Evolutionary conservation across 2,888 invertebrate genomes (phyloP).

Genomic region (Eilema sororculum): DNA sequence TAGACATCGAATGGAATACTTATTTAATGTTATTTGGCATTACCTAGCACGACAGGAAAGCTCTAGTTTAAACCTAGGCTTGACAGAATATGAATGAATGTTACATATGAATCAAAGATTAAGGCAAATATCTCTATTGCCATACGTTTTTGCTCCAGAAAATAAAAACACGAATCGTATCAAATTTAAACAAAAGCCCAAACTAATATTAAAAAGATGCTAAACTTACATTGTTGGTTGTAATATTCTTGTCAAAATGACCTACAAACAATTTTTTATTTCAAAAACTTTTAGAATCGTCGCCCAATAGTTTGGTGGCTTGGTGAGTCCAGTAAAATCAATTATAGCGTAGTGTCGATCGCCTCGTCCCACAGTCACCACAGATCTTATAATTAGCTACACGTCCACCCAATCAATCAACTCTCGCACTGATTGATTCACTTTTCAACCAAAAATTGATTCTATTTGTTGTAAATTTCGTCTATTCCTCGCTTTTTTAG

Average conservation of each 20-base stretch:
- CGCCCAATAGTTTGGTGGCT: conserved; percentile 62
- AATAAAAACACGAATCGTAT: neutral
- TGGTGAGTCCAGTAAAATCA: conserved; percentile 74
- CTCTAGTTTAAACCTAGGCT: neutral
- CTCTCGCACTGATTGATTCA: conserved; percentile 60
- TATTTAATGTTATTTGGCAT: too few relatives aligned
- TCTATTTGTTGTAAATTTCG: conserved; percentile 50
- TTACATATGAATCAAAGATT: too few relatives aligned
- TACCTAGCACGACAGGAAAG: neutral
- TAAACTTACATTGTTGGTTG: neutral
- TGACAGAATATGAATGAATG: too few relatives aligned
- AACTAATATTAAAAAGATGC: too few relatives aligned
- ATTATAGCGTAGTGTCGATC: conserved; percentile 76
- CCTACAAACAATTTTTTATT: conserved; percentile 9
- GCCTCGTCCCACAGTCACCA: conserved; percentile 63
- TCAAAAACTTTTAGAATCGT: conserved; percentile 67
- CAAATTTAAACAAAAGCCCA: neutral
- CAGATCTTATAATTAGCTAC: conserved; percentile 77
- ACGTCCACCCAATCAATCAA: conserved; percentile 72
- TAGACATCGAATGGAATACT: too few relatives aligned
- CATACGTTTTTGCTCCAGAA: neutral
- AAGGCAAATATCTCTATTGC: too few relatives aligned
- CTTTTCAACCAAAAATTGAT: conserved; percentile 57
- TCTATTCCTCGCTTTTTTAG: conserved; percentile 31
- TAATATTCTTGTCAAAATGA: neutral